phyloP scores from a whole-genome alignment of 1,140 invertebrate genomes.

The Pogonus chalceus region DNA sequence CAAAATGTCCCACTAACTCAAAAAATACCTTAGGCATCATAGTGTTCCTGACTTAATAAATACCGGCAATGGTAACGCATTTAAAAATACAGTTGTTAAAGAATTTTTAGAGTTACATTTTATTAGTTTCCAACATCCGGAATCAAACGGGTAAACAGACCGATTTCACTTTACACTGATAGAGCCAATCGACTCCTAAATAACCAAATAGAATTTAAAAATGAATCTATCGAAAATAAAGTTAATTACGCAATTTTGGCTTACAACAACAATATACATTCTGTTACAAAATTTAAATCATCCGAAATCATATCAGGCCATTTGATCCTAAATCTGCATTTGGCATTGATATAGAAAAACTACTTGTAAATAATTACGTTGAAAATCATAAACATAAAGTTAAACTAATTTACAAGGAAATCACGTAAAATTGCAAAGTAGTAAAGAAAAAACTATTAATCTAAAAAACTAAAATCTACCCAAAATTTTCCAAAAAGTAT shows the following conservation, averaged over 20 bases:
- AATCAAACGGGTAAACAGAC: conserved; percentile 29
- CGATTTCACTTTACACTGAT: conserved; percentile 19
- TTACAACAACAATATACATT: conserved; percentile 22
- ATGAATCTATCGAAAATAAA: conserved; percentile 12
- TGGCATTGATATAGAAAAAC: conserved; percentile 8
- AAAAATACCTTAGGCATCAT: conserved; percentile 13
- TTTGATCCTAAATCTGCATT: conserved; percentile 16
- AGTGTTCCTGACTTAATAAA: conserved; percentile 14
- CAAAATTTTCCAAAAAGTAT: conserved; percentile 8
- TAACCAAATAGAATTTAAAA: conserved; percentile 16
- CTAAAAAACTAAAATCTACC: background rate
- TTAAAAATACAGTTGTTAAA: conserved; percentile 20
- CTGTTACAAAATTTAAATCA: conserved; percentile 17
- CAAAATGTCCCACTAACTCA: conserved; percentile 10
- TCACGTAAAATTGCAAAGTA: background rate
- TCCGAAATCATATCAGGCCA: conserved; percentile 19
- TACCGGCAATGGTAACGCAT: conserved; percentile 22
- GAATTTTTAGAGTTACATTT: conserved; percentile 26
- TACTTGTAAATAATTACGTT: conserved; percentile 12
- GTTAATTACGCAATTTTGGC: conserved; percentile 21
- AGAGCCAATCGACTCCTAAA: conserved; percentile 26
- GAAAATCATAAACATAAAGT: conserved; percentile 7
- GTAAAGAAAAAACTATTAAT: conserved; percentile 12
- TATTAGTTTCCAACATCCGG: conserved; percentile 21
- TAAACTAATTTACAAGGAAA: conserved; percentile 12